Base-by-base conservation (phyloP, 2,888 invertebrate genomes). In the Zaprionus bogoriensis region DNA sequence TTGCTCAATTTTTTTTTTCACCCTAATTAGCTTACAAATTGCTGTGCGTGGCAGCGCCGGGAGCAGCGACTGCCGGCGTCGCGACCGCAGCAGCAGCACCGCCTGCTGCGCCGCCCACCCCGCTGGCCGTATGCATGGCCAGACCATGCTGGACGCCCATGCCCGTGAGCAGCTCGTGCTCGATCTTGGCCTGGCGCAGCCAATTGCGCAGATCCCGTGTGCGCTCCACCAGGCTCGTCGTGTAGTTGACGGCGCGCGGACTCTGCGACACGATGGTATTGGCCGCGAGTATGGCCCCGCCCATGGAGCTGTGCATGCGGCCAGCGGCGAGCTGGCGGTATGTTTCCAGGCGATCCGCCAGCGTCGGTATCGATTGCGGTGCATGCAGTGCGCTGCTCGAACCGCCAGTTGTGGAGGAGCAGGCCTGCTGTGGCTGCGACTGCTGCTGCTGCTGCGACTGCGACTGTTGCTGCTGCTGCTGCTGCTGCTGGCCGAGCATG, bases 171-270 rank as follows among this genome's bases (percentile, higher is more conserved):
- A 91, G 70, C 20, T 91, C 91, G 45, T 91, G 91, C 87, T 91
- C 91, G 39, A 88, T 90, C 76, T 91, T 91, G 0, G 91, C 91
- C 73, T 94, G 94, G 12, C 93, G 91, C 60, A 94, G 87, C 94
- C 94, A 94, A 78, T 94, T 94, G 64, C 94, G 91, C 61, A 94
- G 90, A 77, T 94, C 94, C 54, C 93, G 91, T 1, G 94, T 94
- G 28, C 94, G 91, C 80, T 94, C 94, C 45, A 94, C 93, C 52
- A 94, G 87, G 53, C 93, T 93, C 5, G 94, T 93, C 1, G 94
- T 92, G 19, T 93, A 92, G 50, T 92, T 93, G 22, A 93, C 92
- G 7, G 90, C 90, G 2, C 90, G 76, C 2, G 90, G 89, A 66
- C 88, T 89, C 68, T 91, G 91, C 2, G 90, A 90, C 3, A 90